Evolutionary conservation across 2,888 invertebrate genomes (phyloP), one percentile per base, ranked within the genome.

Genomic region (Neria commutata): DNA sequence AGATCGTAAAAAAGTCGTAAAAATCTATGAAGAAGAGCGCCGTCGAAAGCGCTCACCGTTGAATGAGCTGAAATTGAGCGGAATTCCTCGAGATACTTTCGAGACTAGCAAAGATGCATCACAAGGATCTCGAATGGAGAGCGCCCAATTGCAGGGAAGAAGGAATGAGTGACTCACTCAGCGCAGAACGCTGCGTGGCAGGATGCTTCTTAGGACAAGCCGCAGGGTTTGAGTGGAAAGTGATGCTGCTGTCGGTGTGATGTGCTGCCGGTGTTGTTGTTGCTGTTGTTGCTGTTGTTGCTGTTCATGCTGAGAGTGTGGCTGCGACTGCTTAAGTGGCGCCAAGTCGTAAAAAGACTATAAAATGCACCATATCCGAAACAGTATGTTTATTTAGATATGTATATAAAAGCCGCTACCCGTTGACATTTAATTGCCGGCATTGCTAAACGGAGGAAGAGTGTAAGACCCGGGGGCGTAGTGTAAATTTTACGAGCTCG

Each of bases 1-100:
- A 72, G 79, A 78, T 79, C 77, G 76, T 80, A 78, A 78, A 79
- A 80, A 73, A 69, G 72, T 75, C 77, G 68, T 79, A 73, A 79
- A n/a, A 78, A 73, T 64, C 66, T 61, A 59, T 55, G 61, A 48
- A 63, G 51, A 55, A 49, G 37, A 37, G 21, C 17, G 50, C 21
- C 55, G n/a, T 45, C 37, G 45, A 45, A 34, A 14, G 49, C 46
- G 57, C 46, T 55, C 60, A 54, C 34, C 37, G 45, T 1, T 2
- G 46, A 53, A 51, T 60, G 63, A 52, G 42, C 2, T n/a, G 14
- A n/a, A 33, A 54, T 53, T 46, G 8, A 54, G 23, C 33, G 57
- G 53, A 64, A 65, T 65, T 57, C n/a, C n/a, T n/a, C n/a, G n/a
- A n/a, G 24, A 48, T 48, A 61, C 54, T 63, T 67, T 65, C 33